These are phyloP conservation scores for Vulpes ferrilata DNA, from an alignment of 2,113 vertebrate species.

Conservation along the genomic window DNA sequence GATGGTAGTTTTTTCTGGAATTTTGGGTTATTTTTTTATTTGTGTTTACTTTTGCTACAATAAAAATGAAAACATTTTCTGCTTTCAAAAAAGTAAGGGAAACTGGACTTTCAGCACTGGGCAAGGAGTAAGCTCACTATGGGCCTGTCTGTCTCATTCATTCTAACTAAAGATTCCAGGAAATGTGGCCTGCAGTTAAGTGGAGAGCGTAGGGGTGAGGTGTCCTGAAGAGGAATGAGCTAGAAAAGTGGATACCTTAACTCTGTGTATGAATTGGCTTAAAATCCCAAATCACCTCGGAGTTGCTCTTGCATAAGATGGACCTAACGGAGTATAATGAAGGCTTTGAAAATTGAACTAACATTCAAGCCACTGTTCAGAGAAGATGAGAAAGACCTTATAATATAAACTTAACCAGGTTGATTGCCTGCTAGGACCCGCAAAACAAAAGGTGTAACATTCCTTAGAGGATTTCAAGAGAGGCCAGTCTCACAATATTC, in stretches of 20 bases:
- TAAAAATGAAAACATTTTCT: conserved; percentile 39
- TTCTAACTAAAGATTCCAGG: background rate
- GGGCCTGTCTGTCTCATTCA: background rate
- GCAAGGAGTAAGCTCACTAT: background rate
- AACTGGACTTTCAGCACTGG: background rate
- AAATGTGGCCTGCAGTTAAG: background rate
- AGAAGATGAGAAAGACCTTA: background rate
- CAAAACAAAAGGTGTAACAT: background rate
- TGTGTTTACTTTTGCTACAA: conserved; percentile 18
- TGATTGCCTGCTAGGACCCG: background rate
- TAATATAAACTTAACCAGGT: background rate
- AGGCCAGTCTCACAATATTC: background rate
- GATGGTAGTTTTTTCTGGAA: background rate
- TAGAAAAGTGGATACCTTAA: background rate
- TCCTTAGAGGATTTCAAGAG: conserved; percentile 6
- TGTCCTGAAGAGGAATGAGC: background rate
- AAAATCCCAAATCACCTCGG: background rate
- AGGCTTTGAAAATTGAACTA: background rate
- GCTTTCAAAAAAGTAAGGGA: background rate
- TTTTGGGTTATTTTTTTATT: background rate
- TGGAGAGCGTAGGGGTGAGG: background rate
- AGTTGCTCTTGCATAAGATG: background rate
- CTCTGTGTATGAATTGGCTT: background rate
- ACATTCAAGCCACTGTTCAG: background rate
- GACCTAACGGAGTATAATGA: background rate